Percentiles rank a stretch among this genome's conserved stretches.
Evolutionary conservation across 2,888 invertebrate species (phyloP).

Genomic region (Sclerodermus sp.): DNA sequence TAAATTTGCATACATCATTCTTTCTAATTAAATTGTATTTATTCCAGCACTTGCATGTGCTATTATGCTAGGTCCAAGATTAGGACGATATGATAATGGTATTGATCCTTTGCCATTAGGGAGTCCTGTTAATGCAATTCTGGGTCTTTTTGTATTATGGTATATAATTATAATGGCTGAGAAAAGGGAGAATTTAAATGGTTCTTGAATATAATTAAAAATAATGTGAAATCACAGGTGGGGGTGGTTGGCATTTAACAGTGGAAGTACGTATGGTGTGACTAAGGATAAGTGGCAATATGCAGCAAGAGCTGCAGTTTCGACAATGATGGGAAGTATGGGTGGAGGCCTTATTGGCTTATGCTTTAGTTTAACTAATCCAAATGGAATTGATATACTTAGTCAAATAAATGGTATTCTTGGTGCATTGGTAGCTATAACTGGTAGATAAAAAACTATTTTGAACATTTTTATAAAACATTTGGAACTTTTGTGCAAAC

Average conservation of each 20-base stretch:
- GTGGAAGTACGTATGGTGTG: slow-evolving; percentile 84
- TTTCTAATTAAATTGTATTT: slow-evolving; percentile 9
- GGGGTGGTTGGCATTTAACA: slow-evolving; percentile 96
- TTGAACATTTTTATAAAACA: too few relatives aligned
- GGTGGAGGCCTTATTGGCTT: slow-evolving; percentile 81
- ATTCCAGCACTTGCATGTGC: slow-evolving; percentile 83
- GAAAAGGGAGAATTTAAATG: too few relatives aligned
- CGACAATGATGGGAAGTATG: slow-evolving; percentile 89
- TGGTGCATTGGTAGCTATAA: slow-evolving; percentile 84
- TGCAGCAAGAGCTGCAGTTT: slow-evolving; percentile 85
- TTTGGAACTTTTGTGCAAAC: too few relatives aligned
- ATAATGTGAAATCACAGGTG: slow-evolving; percentile 59
- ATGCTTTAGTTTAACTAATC: slow-evolving; percentile 61
- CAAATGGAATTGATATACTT: slow-evolving; percentile 76
- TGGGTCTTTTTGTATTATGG: slow-evolving; percentile 92
- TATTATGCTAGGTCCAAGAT: slow-evolving; percentile 83
- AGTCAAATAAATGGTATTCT: slow-evolving; percentile 87
- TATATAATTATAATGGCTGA: slow-evolving; percentile 19
- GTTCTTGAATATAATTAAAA: not conserved
- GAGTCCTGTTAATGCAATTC: slow-evolving; percentile 85
- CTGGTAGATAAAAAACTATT: slow-evolving; percentile 60
- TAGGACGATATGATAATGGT: slow-evolving; percentile 82
- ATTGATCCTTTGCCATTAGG: slow-evolving; percentile 77
- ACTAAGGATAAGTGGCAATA: slow-evolving; percentile 89
- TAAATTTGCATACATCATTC: not conserved